Base-by-base conservation (phyloP, 1,140 invertebrate genomes). In the Bombus superbus region DNA sequence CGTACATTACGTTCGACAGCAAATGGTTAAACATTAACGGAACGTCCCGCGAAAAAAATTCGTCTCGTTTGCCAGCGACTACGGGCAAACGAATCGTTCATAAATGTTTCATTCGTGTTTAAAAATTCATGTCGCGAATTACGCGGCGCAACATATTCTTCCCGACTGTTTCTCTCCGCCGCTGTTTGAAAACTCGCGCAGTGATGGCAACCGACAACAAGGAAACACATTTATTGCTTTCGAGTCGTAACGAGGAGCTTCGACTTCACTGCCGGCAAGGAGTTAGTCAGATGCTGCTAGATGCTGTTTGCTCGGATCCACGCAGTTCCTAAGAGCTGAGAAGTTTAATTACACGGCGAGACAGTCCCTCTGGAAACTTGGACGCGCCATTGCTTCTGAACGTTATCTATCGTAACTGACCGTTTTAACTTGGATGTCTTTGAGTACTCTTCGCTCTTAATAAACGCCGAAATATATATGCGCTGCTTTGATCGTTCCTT, bases 271-370 rank as follows among this genome's bases (percentile, higher is more conserved):
- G 69, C 11, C 81, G 66, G 71, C 64, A 79, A 82, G 83, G 87
- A 74, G 82, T 71, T 84, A 25, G 32, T 47, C 28, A 81, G 82
- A 74, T 47, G 40, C 5, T 75, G 28, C 53, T 15, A 8, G 69
- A n/a, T 13, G 40, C 53, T 82, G 83, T 86, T 86, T 88, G 83
- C 83, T 79, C 69, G 69, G 69, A 76, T 86, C 81, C 42, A 64
- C 69, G 74, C 59, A 77, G 35, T 81, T 88, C 74, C 73, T 64
- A 89, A 64, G 62, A 66, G 57, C 62, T 57, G 35, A 74, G 47
- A 89, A 89, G 88, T 89, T 89, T 89, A 89, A 89, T 89, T 89
- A 89, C 87, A 81, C 69, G 87, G 83, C 75, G 73, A 79, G 79
- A 77, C 78, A 81, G 79, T 66, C 10, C 66, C 57, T 75, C 75